These are phyloP conservation scores for Chaetodon auriga DNA, from an alignment of 2,113 vertebrate species.

Conservation along the genomic window DNA sequence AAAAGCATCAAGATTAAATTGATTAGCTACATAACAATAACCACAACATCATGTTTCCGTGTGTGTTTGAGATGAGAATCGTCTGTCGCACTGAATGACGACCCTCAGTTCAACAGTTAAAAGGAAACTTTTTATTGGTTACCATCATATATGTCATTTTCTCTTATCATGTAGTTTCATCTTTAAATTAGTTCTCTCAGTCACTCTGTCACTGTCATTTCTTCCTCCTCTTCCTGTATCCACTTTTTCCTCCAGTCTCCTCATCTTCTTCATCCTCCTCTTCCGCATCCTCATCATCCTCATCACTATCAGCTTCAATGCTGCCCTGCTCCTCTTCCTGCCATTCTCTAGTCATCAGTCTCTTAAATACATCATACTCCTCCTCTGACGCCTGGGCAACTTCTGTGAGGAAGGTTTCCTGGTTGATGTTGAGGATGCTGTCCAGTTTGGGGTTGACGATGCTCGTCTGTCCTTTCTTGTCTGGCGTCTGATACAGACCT, in stretches of 20 bases:
- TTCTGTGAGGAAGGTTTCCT: conserved; percentile 84
- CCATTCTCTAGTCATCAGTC: conserved; percentile 88
- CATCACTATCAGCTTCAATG: conserved; percentile 50
- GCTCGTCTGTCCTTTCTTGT: conserved; percentile 90
- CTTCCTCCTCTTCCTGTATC: conserved; percentile 70
- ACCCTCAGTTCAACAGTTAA: not conserved
- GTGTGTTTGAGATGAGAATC: conserved; percentile 37
- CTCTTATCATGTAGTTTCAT: not conserved
- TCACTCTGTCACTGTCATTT: conserved; percentile 27
- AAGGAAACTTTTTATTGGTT: conserved; percentile 17
- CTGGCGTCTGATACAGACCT: conserved; percentile 90
- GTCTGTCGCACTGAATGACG: not conserved
- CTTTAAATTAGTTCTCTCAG: not conserved
- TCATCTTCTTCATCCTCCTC: conserved; percentile 40
- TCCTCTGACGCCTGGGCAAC: conserved; percentile 85
- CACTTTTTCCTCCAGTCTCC: conserved; percentile 45
- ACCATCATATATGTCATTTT: not conserved
- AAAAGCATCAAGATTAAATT: not conserved
- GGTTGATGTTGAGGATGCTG: conserved; percentile 80
- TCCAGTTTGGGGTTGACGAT: conserved; percentile 88
- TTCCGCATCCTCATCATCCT: not conserved
- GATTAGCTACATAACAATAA: not conserved
- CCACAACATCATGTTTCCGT: not conserved
- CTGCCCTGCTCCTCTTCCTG: conserved; percentile 69
- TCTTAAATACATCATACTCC: conserved; percentile 91